Conservation (phyloP, 2,797 vertebrate species). For the Darevskia mixta region DNA sequence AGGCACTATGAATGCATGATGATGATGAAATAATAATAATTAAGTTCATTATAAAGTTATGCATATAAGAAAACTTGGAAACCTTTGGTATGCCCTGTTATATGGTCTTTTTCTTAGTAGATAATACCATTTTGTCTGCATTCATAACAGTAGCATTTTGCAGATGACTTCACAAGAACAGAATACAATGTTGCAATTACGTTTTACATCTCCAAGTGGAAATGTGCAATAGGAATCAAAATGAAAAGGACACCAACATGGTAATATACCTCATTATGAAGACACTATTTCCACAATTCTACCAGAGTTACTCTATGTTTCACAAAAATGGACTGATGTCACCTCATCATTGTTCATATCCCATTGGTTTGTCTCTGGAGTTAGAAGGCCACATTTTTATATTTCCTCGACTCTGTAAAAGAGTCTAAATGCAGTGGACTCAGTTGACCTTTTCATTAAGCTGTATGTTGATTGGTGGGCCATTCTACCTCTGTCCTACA, state of each 20-base stretch:
- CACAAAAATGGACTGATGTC: rapidly evolving
- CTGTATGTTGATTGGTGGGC: constrained; percentile 50
- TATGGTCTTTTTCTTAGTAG: constrained; percentile 8
- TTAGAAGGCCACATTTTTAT: constrained; percentile 8
- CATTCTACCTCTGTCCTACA: constrained; percentile 53
- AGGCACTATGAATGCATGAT: constrained; percentile 45
- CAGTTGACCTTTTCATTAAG: constrained; percentile 60
- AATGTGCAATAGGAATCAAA: constrained; percentile 35
- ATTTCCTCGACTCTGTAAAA: constrained; percentile 42
- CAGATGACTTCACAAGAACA: background rate
- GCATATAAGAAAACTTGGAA: constrained; percentile 48
- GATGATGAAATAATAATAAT: background rate
- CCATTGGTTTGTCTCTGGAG: constrained; percentile 24
- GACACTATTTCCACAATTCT: constrained; percentile 15
- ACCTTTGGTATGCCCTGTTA: constrained; percentile 58
- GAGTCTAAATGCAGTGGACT: constrained; percentile 57
- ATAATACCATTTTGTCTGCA: background rate
- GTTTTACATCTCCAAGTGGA: constrained; percentile 33
- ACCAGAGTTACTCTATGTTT: constrained; percentile 30
- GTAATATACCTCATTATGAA: constrained; percentile 21
- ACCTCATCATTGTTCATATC: constrained; percentile 9
- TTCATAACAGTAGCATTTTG: background rate
- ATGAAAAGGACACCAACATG: background rate
- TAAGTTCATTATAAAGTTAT: constrained; percentile 46
- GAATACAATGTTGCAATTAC: background rate